These are phyloP conservation scores for Globia sparganii DNA, from an alignment of 2,888 invertebrate species.

Conservation along the genomic window DNA sequence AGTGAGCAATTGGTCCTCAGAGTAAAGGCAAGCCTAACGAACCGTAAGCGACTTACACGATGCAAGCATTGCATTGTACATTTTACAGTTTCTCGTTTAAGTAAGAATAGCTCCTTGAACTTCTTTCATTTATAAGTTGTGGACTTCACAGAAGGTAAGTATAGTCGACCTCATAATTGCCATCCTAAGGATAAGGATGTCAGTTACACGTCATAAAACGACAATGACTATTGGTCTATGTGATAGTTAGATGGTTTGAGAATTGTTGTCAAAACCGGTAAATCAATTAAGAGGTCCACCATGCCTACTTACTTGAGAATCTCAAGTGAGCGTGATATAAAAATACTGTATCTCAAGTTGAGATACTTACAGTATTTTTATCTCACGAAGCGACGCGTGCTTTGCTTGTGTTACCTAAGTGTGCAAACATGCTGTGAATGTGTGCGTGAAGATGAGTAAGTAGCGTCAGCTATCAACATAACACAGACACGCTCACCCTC, in stretches of 20 bases:
- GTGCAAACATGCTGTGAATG: too few species aligned
- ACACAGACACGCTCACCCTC: too few species aligned
- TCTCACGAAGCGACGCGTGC: too few species aligned
- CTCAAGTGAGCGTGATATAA: too few species aligned
- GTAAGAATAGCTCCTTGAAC: background rate
- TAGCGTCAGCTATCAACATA: too few species aligned
- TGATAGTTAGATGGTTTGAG: background rate
- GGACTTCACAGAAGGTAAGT: background rate
- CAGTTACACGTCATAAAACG: background rate
- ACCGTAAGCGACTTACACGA: slow-evolving; percentile 47
- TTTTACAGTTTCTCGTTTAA: slow-evolving; percentile 28
- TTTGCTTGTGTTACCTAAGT: too few species aligned
- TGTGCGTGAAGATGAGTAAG: too few species aligned
- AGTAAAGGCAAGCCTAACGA: slow-evolving; percentile 59
- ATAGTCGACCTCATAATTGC: background rate
- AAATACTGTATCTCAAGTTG: too few species aligned
- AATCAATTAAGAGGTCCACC: background rate
- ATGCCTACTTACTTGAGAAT: background rate
- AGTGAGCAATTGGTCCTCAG: slow-evolving; percentile 62
- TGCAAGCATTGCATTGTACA: slow-evolving; percentile 48
- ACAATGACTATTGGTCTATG: background rate
- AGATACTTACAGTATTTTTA: too few species aligned
- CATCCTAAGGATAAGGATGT: background rate
- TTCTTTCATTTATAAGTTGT: background rate
- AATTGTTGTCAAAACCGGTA: background rate